Evolutionary conservation across 1,140 invertebrate species (phyloP), one percentile per base, ranked within the genome.

Genomic region (Andrena cerasifolii): DNA sequence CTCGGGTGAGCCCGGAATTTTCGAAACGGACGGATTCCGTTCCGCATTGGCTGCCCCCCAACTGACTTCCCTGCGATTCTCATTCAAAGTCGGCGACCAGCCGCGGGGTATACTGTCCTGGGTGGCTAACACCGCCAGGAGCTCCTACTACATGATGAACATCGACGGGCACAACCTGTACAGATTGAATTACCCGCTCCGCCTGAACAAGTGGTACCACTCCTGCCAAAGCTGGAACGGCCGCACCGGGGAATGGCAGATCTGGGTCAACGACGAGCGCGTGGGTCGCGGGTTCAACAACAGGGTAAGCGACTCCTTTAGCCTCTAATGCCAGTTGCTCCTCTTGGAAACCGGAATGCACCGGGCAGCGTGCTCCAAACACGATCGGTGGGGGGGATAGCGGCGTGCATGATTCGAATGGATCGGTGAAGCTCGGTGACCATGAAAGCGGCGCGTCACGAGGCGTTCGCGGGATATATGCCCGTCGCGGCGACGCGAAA

Each of bases 171-270:
- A 97, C 85, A 97, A 96, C 76, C 94, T 97, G 88, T 97, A 95
- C 91, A 94, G 96, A 83, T 93, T 97, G 43, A 97, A 97, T 90
- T 97, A 97, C 91, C 96, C 96, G 18, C 87, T 97, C 62, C 94
- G 95, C 84, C 91, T 96, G 81, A 95, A 96, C 91, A 94, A 95
- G 89, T 97, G 96, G 96, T 97, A 97, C 91, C 96, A 97, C 90
- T 95, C 95, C 16, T 97, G 96, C 86, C 95, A 96, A 83, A 97
- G 96, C 67, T 97, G 96, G 96, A 97, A 97, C 89, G 96, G 96
- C 33, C 95, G 95, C 85, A 96, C 96, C 14, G 96, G 96, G 54
- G 96, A 97, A 91, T 97, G 96, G 96, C 96, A 97, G 92, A 95
- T 97, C 67, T 97, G 96, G 96, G 95, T 97, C 56, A 96, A 97